phyloP scores from a whole-genome alignment of 2,113 vertebrate species.

The Ornithorhynchus anatinus region DNA sequence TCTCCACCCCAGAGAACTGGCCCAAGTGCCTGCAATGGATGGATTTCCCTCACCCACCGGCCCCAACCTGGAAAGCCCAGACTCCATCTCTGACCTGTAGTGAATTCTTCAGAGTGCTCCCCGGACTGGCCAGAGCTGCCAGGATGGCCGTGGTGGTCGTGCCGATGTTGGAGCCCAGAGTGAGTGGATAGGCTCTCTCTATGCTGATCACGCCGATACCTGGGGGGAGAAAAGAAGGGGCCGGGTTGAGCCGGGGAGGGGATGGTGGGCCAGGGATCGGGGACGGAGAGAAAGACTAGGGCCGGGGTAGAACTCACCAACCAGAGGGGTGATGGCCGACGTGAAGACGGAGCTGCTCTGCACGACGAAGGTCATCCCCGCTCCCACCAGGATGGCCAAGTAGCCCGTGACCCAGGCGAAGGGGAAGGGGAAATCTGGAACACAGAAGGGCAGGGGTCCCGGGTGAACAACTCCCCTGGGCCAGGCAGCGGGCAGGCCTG shows the following conservation, averaged over 20 bases:
- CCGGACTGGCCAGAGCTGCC: slow-evolving; percentile 90
- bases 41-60: too few species aligned
- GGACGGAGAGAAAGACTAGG: fast-evolving
- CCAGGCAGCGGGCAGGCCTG: background rate
- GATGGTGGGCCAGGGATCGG: background rate
- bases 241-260: background rate
- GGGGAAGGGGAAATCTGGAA: slow-evolving; percentile 92
- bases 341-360: slow-evolving; percentile 99
- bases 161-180: slow-evolving; percentile 93
- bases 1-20: too few species aligned
- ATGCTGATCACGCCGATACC: slow-evolving; percentile 94
- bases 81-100: slow-evolving; percentile 94
- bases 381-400: slow-evolving; percentile 90
- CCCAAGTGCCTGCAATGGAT: too few species aligned
- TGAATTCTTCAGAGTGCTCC: slow-evolving; percentile 80
- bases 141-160: slow-evolving; percentile 97
- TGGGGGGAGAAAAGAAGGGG: slow-evolving; percentile 24
- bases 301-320: slow-evolving; percentile 78
- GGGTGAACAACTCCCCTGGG: background rate
- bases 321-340: slow-evolving; percentile 93
- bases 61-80: too few species aligned
- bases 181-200: slow-evolving; percentile 92
- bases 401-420: slow-evolving; percentile 94
- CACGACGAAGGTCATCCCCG: slow-evolving; percentile 95
- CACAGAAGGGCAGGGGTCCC: background rate